Conservation (phyloP, 2,888 invertebrate genomes). For the Harmothoe impar region DNA sequence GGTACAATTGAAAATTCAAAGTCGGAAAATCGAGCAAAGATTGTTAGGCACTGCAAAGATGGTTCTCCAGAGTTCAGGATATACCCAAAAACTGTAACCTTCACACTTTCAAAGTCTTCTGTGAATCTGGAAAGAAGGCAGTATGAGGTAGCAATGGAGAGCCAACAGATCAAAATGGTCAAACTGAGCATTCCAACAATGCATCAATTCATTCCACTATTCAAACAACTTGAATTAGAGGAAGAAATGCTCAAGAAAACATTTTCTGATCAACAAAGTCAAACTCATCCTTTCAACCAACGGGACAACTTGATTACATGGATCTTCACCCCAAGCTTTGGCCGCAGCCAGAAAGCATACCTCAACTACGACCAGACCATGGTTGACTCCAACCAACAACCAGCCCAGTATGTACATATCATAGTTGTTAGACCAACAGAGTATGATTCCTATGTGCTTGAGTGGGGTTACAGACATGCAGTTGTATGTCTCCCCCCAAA, state of each 20-base stretch:
- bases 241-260: too few relatives aligned
- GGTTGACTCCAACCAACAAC: not conserved
- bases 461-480: conserved; percentile 60
- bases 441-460: not conserved
- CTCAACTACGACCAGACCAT: not conserved
- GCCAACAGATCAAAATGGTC: not conserved
- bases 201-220: not conserved
- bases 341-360: not conserved
- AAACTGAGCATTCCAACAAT: not conserved
- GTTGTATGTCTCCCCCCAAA: conserved; percentile 31
- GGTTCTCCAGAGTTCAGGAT: not conserved
- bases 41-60: not conserved
- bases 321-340: not conserved
- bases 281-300: not conserved
- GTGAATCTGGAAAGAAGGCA: not conserved
- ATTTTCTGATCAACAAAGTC: not conserved
- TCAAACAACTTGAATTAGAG: not conserved
- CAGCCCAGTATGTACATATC: not conserved
- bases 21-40: not conserved
- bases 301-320: not conserved
- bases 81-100: not conserved
- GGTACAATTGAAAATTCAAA: not conserved
- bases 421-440: not conserved
- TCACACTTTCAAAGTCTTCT: not conserved
- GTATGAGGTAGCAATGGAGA: not conserved